A percentile compares a stretch with the other conserved stretches of the same genome.
Conservation (phyloP, 2,888 invertebrate species). For the Microchrysa polita region DNA sequence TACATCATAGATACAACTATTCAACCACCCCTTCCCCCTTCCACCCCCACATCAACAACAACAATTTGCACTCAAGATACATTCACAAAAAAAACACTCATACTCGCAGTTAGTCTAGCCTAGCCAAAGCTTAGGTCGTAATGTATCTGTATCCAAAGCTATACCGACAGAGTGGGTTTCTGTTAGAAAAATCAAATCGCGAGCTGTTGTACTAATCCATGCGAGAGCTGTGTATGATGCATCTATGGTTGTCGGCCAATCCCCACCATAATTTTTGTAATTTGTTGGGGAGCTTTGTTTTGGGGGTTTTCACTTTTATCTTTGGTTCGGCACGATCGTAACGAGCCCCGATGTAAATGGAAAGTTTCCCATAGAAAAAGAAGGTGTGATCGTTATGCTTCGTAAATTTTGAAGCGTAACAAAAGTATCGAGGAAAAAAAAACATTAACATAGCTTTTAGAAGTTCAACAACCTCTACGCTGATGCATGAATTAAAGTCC, state of each 20-base stretch:
- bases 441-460: not conserved
- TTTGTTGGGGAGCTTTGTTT: slow-evolving; percentile 5
- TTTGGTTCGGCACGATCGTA: not conserved
- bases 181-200: slow-evolving; percentile 28
- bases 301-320: slow-evolving; percentile 39
- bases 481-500: not conserved
- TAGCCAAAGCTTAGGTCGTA: slow-evolving; percentile 30
- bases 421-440: not conserved
- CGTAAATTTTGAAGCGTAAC: not conserved
- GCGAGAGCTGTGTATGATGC: not conserved
- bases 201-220: not conserved
- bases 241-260: not conserved
- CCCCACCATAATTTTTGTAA: not conserved
- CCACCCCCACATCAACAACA: slow-evolving; percentile 11
- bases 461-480: not conserved
- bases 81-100: not conserved
- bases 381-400: slow-evolving; percentile 20
- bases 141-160: not conserved
- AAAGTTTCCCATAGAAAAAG: slow-evolving; percentile 13
- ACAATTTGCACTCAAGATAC: not conserved
- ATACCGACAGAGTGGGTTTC: not conserved
- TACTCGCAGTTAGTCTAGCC: slow-evolving; percentile 21
- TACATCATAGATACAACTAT: too few species aligned
- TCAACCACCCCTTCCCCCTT: too few species aligned
- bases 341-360: slow-evolving; percentile 17